Conservation (phyloP, 2,113 vertebrate genomes). For the Cryptoleucopteryx plumbea region DNA sequence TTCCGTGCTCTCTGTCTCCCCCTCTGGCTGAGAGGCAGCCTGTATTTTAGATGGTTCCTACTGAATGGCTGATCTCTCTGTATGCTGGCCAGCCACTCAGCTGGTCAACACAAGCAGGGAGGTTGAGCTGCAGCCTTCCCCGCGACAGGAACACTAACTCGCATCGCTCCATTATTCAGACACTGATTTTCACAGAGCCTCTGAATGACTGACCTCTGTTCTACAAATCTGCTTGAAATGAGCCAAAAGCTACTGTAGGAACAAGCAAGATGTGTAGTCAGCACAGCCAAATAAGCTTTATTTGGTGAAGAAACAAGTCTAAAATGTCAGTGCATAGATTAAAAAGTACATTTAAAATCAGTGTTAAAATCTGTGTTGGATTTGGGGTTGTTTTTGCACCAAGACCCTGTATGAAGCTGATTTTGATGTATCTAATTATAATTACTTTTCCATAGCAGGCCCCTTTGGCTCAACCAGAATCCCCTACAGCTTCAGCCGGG, state of each 20-base stretch:
- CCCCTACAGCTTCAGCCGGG: conserved; percentile 93
- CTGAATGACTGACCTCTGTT: background rate
- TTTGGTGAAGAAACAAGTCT: background rate
- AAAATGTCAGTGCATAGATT: background rate
- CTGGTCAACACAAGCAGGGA: background rate
- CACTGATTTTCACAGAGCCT: background rate
- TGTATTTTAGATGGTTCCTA: background rate
- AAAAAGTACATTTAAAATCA: background rate
- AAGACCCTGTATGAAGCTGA: background rate
- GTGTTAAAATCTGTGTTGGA: background rate
- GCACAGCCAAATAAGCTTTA: background rate
- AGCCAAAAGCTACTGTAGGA: background rate
- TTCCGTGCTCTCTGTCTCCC: background rate
- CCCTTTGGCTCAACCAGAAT: conserved; percentile 96
- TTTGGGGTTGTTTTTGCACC: background rate
- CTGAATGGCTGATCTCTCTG: background rate
- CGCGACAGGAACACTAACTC: background rate
- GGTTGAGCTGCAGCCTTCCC: background rate
- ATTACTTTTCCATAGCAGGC: conserved; percentile 76
- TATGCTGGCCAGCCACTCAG: background rate
- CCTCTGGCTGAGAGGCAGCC: background rate
- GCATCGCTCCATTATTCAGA: background rate
- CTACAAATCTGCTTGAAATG: background rate
- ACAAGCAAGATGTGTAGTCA: background rate
- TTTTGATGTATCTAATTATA: background rate